phyloP scores from a whole-genome alignment of 2,888 invertebrate species.

The Phalera bucephala region DNA sequence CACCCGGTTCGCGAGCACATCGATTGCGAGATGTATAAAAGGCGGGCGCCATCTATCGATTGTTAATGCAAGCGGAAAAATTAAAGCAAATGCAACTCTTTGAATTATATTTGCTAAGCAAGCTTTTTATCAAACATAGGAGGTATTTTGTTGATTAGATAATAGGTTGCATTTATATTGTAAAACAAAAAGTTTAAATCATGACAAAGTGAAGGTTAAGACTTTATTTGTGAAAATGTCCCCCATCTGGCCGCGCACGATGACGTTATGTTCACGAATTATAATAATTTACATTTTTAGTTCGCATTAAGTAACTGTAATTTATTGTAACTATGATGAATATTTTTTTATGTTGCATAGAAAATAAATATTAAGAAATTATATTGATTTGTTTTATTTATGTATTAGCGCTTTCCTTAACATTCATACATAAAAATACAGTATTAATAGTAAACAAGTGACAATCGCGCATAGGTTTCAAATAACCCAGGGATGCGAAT shows the following conservation, averaged over 20 bases:
- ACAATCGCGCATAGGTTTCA: too few relatives aligned
- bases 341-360: slow-evolving; percentile 85
- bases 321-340: slow-evolving; percentile 82
- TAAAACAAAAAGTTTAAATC: slow-evolving; percentile 39
- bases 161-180: slow-evolving; percentile 59
- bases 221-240: slow-evolving; percentile 35
- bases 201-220: slow-evolving; percentile 57
- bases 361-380: slow-evolving; percentile 83
- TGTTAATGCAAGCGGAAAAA: slow-evolving; percentile 10
- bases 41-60: slow-evolving; percentile 6
- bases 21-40: slow-evolving; percentile 4
- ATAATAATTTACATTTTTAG: slow-evolving; percentile 71
- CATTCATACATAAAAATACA: too few relatives aligned
- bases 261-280: slow-evolving; percentile 62
- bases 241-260: slow-evolving; percentile 51
- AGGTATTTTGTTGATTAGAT: slow-evolving; percentile 53
- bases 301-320: slow-evolving; percentile 80
- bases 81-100: slow-evolving; percentile 25
- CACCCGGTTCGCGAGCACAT: slow-evolving; percentile 3
- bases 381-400: slow-evolving; percentile 35
- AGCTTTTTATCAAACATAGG: slow-evolving; percentile 51
- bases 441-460: too few relatives aligned
- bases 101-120: slow-evolving; percentile 49
- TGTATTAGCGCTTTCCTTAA: too few relatives aligned
- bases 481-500: too few relatives aligned